Conservation (phyloP, 1,140 invertebrate species). For the Pseudomyrmex flavicornis region DNA sequence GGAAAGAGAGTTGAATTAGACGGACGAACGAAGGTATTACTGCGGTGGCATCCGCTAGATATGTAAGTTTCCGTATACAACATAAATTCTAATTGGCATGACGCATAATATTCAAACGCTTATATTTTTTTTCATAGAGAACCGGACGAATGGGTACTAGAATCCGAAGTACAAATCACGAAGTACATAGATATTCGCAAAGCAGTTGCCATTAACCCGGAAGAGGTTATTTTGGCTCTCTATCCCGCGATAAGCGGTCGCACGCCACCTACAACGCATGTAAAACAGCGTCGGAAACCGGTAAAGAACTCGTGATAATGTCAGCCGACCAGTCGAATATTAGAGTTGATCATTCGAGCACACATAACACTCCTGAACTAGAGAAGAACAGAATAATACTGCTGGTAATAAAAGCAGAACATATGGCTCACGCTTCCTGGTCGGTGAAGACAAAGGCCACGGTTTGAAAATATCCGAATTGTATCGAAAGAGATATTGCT, state of each 20-base stretch:
- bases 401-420: slow-evolving; percentile 32
- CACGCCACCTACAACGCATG: slow-evolving; percentile 65
- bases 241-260: slow-evolving; percentile 79
- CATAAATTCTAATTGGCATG: neutral
- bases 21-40: slow-evolving; percentile 87
- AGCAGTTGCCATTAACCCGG: slow-evolving; percentile 80
- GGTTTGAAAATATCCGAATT: slow-evolving; percentile 43
- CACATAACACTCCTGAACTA: slow-evolving; percentile 38
- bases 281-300: slow-evolving; percentile 82
- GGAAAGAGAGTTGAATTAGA: slow-evolving; percentile 87
- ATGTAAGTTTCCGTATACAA: slow-evolving; percentile 86
- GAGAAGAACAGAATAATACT: slow-evolving; percentile 45
- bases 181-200: slow-evolving; percentile 86
- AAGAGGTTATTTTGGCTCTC: slow-evolving; percentile 79
- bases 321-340: slow-evolving; percentile 27
- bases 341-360: slow-evolving; percentile 60
- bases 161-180: slow-evolving; percentile 85
- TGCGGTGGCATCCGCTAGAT: slow-evolving; percentile 89
- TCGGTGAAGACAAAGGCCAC: slow-evolving; percentile 44
- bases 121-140: slow-evolving; percentile 79
- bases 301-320: slow-evolving; percentile 80
- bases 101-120: neutral
- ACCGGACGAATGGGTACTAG: slow-evolving; percentile 88
- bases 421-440: slow-evolving; percentile 51
- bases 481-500: slow-evolving; percentile 41